A percentile compares a stretch with the other conserved stretches of the same genome.
Evolutionary conservation across 2,888 invertebrate species (phyloP).

Genomic region (Leptopilina myrica): DNA sequence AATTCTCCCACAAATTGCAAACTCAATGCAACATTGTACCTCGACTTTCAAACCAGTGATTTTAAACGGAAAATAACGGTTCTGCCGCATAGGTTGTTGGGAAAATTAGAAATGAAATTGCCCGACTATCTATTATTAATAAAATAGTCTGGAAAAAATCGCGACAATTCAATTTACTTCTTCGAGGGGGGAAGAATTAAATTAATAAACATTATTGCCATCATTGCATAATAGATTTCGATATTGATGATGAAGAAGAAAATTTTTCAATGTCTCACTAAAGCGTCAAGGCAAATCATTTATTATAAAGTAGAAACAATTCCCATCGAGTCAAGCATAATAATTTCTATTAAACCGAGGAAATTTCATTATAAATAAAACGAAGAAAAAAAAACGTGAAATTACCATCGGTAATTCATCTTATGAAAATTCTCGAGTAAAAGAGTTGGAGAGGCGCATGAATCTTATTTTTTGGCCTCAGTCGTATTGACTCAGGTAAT

Average conservation of each 20-base stretch:
- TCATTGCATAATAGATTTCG: too few species aligned
- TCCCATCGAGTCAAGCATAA: neutral
- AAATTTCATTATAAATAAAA: neutral
- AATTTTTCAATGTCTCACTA: too few species aligned
- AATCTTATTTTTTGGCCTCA: neutral
- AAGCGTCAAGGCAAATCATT: too few species aligned
- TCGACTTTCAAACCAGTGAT: constrained; percentile 3
- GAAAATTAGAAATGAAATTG: constrained; percentile 19
- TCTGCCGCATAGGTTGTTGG: neutral
- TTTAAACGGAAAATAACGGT: constrained; percentile 33
- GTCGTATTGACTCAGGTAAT: constrained; percentile 18
- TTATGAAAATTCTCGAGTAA: neutral
- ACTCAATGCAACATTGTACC: constrained; percentile 14
- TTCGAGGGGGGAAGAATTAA: neutral
- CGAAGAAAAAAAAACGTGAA: neutral
- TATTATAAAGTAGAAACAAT: neutral
- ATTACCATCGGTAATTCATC: constrained; percentile 14
- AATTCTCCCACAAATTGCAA: constrained; percentile 9
- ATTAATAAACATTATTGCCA: too few species aligned
- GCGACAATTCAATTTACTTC: neutral
- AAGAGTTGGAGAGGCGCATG: neutral
- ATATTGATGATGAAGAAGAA: too few species aligned
- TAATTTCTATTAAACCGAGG: neutral
- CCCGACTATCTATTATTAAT: constrained; percentile 1
- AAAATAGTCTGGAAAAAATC: neutral